Base-by-base conservation (phyloP, 1,140 invertebrate genomes). In the Drosophila kikkawai region DNA sequence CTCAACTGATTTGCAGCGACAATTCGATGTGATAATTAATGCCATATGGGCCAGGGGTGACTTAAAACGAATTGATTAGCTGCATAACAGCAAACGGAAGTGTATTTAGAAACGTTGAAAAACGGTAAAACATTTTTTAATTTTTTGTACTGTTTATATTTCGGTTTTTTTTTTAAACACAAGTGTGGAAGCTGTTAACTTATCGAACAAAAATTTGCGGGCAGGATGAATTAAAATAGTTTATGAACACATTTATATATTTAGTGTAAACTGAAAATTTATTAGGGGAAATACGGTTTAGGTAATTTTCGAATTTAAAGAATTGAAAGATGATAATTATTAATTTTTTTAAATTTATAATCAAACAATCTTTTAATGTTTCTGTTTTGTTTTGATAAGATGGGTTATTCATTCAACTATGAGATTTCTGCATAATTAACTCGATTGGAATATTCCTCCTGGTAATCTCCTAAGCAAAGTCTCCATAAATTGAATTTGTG, bases 41-140 rank as follows among this genome's bases (percentile, higher is more conserved):
- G n/a, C 29, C 50, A 34, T 34, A 12, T 51, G 29, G 19, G 29
- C 9, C 12, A 34, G 34, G 50, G 50, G 50, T 51, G 50, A 34
- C 50, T 51, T 34, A 36, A 1, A 29, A 51, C 29, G 50, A 51
- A 51, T 36, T 51, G n/a, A 51, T 51, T 19, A 51, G 29, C n/a
- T 19, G 11, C 11, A 17, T 7, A 51, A 51, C n/a, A 5, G 9
- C 29, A 51, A 34, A 11, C 50, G 29, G 48, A 11, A 34, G 50
- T 51, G 11, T 17, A 51, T 51, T 51, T 17, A 11, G 11, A 17
- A 34, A 34, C 11, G n/a, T 32, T 13, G 15, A 29, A 29, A 29
- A 29, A 11, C 0, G 9, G n/a, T 0, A 50, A 15, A 17, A 9
- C 15, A 50, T 7, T 26, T 8, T 9, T 11, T 50, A 29, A 50